Conservation (phyloP, 1,140 invertebrate species). For the Drosophila ambigua region DNA sequence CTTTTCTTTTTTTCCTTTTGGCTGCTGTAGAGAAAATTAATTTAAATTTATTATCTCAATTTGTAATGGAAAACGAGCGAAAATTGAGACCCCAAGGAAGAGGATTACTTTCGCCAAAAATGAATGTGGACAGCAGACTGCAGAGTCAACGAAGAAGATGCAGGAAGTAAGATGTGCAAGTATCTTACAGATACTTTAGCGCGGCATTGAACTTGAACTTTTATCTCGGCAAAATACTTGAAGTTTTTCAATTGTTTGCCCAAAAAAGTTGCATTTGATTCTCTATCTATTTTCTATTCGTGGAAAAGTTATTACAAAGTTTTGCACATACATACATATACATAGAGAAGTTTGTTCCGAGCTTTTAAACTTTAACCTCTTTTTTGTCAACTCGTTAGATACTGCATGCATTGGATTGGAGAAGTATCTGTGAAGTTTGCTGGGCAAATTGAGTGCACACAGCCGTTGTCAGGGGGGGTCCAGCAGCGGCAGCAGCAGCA, state of each 20-base stretch:
- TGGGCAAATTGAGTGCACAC: conserved; percentile 74
- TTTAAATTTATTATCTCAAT: conserved; percentile 80
- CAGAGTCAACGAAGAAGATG: background rate
- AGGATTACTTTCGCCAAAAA: conserved; percentile 63
- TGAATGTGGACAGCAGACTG: conserved; percentile 59
- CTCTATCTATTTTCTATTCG: conserved; percentile 22
- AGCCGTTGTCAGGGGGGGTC: background rate
- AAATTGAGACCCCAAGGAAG: conserved; percentile 1
- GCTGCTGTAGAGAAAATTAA: conserved; percentile 56
- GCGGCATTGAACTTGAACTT: conserved; percentile 72
- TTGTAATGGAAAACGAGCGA: conserved; percentile 69
- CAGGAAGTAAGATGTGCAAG: conserved; percentile 38
- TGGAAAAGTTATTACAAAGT: conserved; percentile 68
- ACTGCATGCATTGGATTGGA: conserved; percentile 24
- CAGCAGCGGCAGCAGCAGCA: background rate
- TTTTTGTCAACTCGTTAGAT: conserved; percentile 42
- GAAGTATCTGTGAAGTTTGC: conserved; percentile 30
- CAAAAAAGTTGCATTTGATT: conserved; percentile 53
- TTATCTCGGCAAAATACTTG: conserved; percentile 23
- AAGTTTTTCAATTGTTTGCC: conserved; percentile 67
- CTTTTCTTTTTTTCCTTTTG: background rate
- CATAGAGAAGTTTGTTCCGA: conserved; percentile 52
- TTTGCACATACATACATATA: conserved; percentile 6
- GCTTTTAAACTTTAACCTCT: conserved; percentile 35
- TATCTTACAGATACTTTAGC: conserved; percentile 58